Base-by-base conservation (phyloP, 2,113 vertebrate genomes). In the Hylia prasina region DNA sequence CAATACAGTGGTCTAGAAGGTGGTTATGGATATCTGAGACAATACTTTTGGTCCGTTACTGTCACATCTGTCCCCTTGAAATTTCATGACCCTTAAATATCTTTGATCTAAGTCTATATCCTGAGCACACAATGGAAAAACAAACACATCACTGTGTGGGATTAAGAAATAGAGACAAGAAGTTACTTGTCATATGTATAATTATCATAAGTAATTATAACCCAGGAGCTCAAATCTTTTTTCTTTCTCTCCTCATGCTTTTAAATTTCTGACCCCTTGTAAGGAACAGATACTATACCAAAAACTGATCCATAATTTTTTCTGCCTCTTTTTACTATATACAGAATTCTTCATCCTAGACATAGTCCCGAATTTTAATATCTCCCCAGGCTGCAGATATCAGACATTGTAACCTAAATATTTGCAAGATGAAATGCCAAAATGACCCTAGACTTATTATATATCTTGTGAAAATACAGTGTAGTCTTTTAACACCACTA, bases 131-230 rank as follows among this genome's bases (percentile, higher is more conserved):
- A 81, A 54, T 68, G n/a, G 35, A 64, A 90, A 87, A 90, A 68
- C 47, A 94, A 85, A 75, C 33, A 79, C 19, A 87, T 44, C 35
- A n/a, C 19, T 72, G 16, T 40, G 61, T 53, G 27, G 14, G 47
- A 93, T 91, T 85, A 84, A 84, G 85, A 94, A 91, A 93, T 31
- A 20, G 21, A 95, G 82, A 87, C 53, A 87, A 82, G 73, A 78
- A 87, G 15, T 70, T 70, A 71, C 69, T 53, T 71, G 69, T 60
- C 33, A 28, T 70, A 35, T 40, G 11, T 30, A 33, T 77, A 89
- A 90, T 69, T 89, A 91, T 22, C 39, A 21, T 30, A 83, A 71
- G 10, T 81, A 84, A 79, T 82, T 75, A 71, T 60, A 93, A 87
- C 6, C 15, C 54, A 75, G 35, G 25, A 83, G 23, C 39, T 81